Evolutionary conservation across 2,113 vertebrate genomes (phyloP).

Genomic region (Nestor notabilis): DNA sequence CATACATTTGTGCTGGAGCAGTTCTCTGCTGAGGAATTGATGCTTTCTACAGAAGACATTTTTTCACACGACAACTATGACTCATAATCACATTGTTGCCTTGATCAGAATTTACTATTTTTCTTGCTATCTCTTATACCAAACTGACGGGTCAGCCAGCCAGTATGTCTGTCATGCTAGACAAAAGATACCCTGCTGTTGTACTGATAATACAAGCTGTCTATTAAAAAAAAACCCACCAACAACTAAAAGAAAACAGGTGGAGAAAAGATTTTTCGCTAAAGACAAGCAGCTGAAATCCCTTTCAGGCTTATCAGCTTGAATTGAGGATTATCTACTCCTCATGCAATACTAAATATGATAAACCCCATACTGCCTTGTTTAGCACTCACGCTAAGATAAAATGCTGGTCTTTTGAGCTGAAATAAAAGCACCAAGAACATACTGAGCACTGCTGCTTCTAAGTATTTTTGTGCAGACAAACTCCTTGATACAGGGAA

Average conservation of each 20-base stretch:
- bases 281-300: conserved; percentile 20
- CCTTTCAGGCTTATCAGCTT: conserved; percentile 11
- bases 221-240: not conserved
- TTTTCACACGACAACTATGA: not conserved
- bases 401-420: conserved; percentile 11
- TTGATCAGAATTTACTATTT: not conserved
- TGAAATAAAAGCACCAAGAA: conserved; percentile 54
- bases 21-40: not conserved
- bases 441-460: not conserved
- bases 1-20: not conserved
- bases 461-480: not conserved
- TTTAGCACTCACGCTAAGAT: not conserved
- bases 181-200: not conserved
- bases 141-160: not conserved
- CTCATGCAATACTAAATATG: conserved; percentile 4
- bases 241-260: not conserved
- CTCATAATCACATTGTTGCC: not conserved
- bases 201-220: not conserved
- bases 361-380: conserved; percentile 23
- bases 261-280: conserved; percentile 7
- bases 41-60: not conserved
- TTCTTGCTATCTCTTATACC: not conserved
- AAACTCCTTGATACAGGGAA: conserved; percentile 12
- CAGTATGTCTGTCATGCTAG: not conserved
- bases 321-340: conserved; percentile 6